A percentile compares a stretch with the other conserved stretches of the same genome.
Conservation (phyloP, 2,888 invertebrate species). For the Drosophila yooni region DNA sequence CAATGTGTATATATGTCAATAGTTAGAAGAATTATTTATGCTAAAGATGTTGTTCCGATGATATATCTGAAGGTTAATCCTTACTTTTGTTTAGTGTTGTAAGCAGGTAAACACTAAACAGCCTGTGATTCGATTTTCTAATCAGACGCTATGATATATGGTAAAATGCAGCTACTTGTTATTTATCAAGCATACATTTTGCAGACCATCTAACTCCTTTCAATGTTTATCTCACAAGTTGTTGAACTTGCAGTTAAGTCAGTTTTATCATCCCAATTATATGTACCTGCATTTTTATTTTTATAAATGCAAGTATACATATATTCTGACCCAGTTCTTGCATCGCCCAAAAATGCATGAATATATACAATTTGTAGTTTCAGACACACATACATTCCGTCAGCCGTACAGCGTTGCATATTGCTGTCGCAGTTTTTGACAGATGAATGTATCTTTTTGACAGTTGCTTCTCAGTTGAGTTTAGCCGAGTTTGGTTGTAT, state of each 20-base stretch:
- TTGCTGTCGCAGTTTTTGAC: slow-evolving; percentile 39
- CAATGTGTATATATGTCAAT: neutral
- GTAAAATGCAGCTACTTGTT: neutral
- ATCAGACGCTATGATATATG: neutral
- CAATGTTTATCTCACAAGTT: neutral
- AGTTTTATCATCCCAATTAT: neutral
- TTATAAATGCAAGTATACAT: neutral
- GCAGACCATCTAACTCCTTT: neutral
- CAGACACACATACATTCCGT: slow-evolving; percentile 25
- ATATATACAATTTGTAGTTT: slow-evolving; percentile 22
- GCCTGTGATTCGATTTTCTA: neutral
- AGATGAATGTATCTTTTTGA: slow-evolving; percentile 27
- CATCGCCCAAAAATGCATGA: slow-evolving; percentile 2
- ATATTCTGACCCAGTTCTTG: slow-evolving; percentile 35
- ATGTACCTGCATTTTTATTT: neutral
- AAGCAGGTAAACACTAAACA: neutral
- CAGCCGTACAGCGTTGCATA: slow-evolving; percentile 17
- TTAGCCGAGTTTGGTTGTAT: slow-evolving; percentile 9
- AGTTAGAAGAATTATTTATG: neutral
- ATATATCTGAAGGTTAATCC: neutral
- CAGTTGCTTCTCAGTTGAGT: slow-evolving; percentile 35
- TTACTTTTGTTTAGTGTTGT: neutral
- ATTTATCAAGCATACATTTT: slow-evolving; percentile 25
- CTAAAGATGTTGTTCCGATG: neutral
- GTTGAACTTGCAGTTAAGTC: neutral